Percentiles rank a stretch among this genome's conserved stretches.
Conservation (phyloP, 2,888 invertebrate species). For the Drosophila infuscata region DNA sequence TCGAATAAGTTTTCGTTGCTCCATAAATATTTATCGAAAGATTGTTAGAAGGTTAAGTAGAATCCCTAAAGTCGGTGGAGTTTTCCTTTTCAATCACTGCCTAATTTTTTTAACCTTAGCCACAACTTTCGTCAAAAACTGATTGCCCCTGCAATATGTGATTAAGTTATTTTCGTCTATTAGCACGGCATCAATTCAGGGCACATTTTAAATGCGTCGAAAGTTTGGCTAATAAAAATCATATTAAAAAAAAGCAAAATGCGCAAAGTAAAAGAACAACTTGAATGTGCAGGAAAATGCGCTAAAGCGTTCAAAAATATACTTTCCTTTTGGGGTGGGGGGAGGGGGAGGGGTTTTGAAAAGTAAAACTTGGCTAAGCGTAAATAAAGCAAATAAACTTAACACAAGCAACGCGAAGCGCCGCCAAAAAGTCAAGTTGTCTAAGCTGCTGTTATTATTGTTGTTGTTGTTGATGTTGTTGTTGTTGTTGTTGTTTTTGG, state of each 20-base stretch:
- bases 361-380: conserved; percentile 72
- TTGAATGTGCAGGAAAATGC: conserved; percentile 45
- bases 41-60: background rate
- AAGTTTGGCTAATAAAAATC: conserved; percentile 60
- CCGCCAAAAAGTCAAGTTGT: conserved; percentile 55
- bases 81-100: background rate
- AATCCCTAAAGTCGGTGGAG: background rate
- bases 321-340: conserved; percentile 25
- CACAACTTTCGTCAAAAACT: background rate
- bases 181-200: conserved; percentile 48
- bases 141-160: conserved; percentile 35
- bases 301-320: conserved; percentile 74
- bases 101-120: background rate
- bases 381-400: conserved; percentile 79
- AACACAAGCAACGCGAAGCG: conserved; percentile 41
- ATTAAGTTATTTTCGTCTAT: conserved; percentile 59
- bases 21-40: background rate
- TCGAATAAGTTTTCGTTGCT: background rate
- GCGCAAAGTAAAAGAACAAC: conserved; percentile 5
- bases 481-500: conserved; percentile 22
- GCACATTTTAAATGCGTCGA: conserved; percentile 56
- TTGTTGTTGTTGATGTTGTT: conserved; percentile 12
- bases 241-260: conserved; percentile 17
- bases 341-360: conserved; percentile 7
- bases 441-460: conserved; percentile 42